These are phyloP conservation scores for Poecile montanus DNA, from an alignment of 2,797 vertebrate species.

Conservation along the genomic window DNA sequence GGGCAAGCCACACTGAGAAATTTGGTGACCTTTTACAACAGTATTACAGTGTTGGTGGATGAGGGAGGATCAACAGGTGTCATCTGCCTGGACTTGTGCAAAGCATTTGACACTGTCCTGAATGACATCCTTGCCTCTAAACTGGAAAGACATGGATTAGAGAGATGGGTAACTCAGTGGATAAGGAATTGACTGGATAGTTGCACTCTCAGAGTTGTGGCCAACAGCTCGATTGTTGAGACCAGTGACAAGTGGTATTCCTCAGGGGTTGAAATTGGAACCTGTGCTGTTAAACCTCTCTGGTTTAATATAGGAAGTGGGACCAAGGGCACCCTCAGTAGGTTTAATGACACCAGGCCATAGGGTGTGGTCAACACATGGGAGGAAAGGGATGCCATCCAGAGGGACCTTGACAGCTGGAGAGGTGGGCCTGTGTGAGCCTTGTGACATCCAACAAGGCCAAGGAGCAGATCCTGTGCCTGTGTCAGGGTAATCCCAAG, in stretches of 20 bases:
- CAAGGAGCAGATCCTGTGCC: not conserved
- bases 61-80: not conserved
- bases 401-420: not conserved
- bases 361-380: rapidly evolving
- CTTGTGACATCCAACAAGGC: rapidly evolving
- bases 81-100: not conserved
- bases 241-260: not conserved
- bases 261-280: rapidly evolving
- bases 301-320: too few species aligned
- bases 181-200: not conserved
- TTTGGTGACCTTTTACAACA: not conserved
- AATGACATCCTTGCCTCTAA: not conserved
- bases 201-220: not conserved
- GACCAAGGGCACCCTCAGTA: not conserved
- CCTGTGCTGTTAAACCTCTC: rapidly evolving
- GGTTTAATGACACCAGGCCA: not conserved
- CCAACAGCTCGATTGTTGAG: not conserved
- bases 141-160: not conserved
- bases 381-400: not conserved
- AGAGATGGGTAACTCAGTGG: not conserved
- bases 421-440: not conserved
- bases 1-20: not conserved
- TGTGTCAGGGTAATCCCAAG: not conserved
- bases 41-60: not conserved
- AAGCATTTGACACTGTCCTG: not conserved